phyloP scores from a whole-genome alignment of 2,888 invertebrate genomes.

The Arrhopalites spinosus region DNA sequence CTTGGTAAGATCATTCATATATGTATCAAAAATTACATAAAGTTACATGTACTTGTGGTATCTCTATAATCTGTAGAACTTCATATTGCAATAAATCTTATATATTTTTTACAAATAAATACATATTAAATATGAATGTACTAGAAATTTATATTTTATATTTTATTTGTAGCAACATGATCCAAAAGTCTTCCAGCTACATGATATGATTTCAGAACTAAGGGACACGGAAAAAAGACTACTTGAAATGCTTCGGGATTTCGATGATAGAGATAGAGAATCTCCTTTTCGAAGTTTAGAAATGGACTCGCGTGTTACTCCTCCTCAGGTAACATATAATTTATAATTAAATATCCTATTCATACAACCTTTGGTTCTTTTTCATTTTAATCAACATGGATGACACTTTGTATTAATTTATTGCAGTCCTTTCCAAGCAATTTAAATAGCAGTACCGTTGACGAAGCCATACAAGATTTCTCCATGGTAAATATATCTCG shows the following conservation, averaged over 20 bases:
- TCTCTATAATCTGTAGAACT: too few species aligned
- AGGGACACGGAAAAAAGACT: slow-evolving; percentile 73
- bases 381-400: too few species aligned
- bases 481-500: neutral
- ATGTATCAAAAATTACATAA: too few species aligned
- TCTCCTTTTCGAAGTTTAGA: neutral
- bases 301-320: too few species aligned
- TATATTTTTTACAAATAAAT: neutral
- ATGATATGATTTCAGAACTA: slow-evolving; percentile 70
- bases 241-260: slow-evolving; percentile 63
- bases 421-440: neutral
- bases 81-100: neutral
- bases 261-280: slow-evolving; percentile 15
- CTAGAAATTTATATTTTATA: too few species aligned
- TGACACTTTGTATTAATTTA: too few species aligned
- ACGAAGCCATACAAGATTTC: neutral
- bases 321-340: neutral
- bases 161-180: slow-evolving; percentile 49
- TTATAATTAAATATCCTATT: neutral
- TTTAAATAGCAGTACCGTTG: neutral
- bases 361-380: too few species aligned
- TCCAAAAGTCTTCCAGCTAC: slow-evolving; percentile 66
- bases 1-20: too few species aligned
- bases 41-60: too few species aligned
- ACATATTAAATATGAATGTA: too few species aligned